Evolutionary conservation across 2,888 invertebrate species (phyloP).

Genomic region (Gerris lacustris): DNA sequence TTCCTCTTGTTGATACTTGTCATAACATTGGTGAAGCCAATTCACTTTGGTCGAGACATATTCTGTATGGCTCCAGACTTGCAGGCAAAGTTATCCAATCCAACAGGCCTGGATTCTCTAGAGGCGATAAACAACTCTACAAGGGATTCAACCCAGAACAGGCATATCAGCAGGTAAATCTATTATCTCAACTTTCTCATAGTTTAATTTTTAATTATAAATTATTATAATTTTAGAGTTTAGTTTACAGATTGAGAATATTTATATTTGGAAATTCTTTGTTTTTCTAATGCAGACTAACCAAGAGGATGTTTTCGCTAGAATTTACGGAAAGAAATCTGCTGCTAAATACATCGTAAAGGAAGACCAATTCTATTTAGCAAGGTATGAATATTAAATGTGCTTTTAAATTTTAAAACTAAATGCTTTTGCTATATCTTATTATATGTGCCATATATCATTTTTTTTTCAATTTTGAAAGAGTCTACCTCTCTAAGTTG

Average conservation of each 20-base stretch:
- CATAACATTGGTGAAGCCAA: constrained; percentile 23
- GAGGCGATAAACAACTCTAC: constrained; percentile 26
- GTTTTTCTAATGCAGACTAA: constrained; percentile 17
- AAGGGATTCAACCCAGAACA: constrained; percentile 25
- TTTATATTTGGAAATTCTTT: neutral
- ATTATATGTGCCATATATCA: no score
- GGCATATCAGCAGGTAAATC: constrained; percentile 27
- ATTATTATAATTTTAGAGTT: neutral
- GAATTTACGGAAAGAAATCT: constrained; percentile 20
- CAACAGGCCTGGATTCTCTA: constrained; percentile 25
- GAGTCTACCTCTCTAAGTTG: no score
- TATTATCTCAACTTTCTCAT: neutral
- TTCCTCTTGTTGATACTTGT: constrained; percentile 26
- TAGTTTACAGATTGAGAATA: neutral
- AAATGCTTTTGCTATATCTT: no score
- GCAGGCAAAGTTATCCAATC: constrained; percentile 24
- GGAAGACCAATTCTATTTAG: constrained; percentile 21
- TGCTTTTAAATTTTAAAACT: no score
- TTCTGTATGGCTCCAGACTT: constrained; percentile 24
- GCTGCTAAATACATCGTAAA: constrained; percentile 25
- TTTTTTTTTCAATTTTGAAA: no score
- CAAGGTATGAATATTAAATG: neutral
- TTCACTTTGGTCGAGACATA: constrained; percentile 26
- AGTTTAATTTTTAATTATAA: neutral
- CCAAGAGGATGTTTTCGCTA: constrained; percentile 21